Evolutionary conservation across 2,797 vertebrate species (phyloP).

Genomic region (Enteromius radiatus): DNA sequence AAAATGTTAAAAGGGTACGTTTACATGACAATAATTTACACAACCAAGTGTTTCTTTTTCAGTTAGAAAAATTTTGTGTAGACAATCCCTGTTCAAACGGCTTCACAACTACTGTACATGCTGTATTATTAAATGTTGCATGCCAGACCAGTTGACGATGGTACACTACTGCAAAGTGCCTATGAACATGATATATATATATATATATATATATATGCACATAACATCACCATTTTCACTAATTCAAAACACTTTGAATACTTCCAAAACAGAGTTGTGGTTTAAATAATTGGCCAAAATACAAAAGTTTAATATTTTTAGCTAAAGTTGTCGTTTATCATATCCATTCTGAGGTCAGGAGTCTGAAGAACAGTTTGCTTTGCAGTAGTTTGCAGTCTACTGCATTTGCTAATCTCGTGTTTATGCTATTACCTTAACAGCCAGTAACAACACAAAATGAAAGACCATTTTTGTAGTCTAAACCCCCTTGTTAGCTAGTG

Average conservation of each 20-base stretch:
- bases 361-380: slow-evolving; percentile 22
- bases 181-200: not conserved
- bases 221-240: not conserved
- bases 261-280: not conserved
- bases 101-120: not conserved
- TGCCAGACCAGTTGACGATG: not conserved
- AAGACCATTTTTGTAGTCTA: not conserved
- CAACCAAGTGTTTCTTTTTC: not conserved
- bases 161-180: not conserved
- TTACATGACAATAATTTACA: not conserved
- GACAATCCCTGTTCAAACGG: not conserved
- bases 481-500: not conserved
- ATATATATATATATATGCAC: not conserved
- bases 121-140: not conserved
- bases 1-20: not conserved
- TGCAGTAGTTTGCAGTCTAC: slow-evolving; percentile 3
- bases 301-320: not conserved
- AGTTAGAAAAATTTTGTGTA: not conserved
- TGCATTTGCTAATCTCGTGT: not conserved
- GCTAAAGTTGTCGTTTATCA: not conserved
- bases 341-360: not conserved
- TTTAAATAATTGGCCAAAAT: not conserved
- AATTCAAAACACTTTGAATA: not conserved
- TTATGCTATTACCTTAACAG: slow-evolving; percentile 26
- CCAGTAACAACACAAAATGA: slow-evolving; percentile 25